A percentile compares a stretch with the other conserved stretches of the same genome.
Evolutionary conservation across 2,888 invertebrate species (phyloP).

Genomic region (Torymus tubicola): DNA sequence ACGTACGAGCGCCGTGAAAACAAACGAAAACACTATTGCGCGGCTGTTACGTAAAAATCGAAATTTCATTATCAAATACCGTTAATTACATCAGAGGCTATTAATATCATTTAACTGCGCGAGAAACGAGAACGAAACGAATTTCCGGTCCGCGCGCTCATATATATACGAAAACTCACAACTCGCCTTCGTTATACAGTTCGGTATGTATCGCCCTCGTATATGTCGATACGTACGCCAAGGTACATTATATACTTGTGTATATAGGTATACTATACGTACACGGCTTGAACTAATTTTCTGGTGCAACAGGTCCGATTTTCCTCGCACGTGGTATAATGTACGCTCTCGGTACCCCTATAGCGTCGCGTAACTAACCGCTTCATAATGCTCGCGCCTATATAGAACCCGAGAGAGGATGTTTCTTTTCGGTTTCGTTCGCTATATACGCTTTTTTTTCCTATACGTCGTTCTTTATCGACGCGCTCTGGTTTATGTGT

Average conservation of each 20-base stretch:
- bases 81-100: slow-evolving; percentile 37
- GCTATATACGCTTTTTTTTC: background rate
- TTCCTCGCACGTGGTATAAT: slow-evolving; percentile 2
- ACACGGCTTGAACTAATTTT: slow-evolving; percentile 14
- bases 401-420: background rate
- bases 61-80: slow-evolving; percentile 60
- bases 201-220: too few species aligned
- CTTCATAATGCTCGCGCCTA: background rate
- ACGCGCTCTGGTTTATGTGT: too few species aligned
- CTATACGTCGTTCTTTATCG: background rate
- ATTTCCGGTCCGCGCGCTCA: background rate
- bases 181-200: too few species aligned
- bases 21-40: too few species aligned
- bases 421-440: background rate
- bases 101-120: slow-evolving; percentile 17
- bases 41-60: slow-evolving; percentile 56
- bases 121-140: slow-evolving; percentile 31
- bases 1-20: too few species aligned
- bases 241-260: too few species aligned
- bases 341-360: too few species aligned
- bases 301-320: background rate
- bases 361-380: background rate
- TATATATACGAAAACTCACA: too few species aligned
- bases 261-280: background rate
- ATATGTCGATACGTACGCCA: too few species aligned